A percentile compares a stretch with the other conserved stretches of the same genome.
Evolutionary conservation across 2,888 invertebrate species (phyloP).

Genomic region (Caenorhabditis zanzibari): DNA sequence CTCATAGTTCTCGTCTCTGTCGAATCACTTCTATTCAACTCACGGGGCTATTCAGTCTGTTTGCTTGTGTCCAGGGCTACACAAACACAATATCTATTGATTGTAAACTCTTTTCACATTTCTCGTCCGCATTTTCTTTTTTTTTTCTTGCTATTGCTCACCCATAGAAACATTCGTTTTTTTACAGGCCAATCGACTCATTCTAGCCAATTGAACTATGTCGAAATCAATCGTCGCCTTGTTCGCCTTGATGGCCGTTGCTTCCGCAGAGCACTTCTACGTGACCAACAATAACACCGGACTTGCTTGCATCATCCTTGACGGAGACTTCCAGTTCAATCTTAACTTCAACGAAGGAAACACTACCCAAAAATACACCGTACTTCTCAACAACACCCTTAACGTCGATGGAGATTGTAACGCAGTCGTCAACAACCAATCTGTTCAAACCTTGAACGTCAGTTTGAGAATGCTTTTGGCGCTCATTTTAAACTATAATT

Average conservation of each 20-base stretch:
- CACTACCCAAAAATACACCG: slow-evolving; percentile 65
- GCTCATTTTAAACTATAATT: no score
- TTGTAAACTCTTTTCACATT: slow-evolving; percentile 29
- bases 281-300: slow-evolving; percentile 58
- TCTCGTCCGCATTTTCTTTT: slow-evolving; percentile 43
- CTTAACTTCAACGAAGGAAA: slow-evolving; percentile 47
- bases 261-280: slow-evolving; percentile 60
- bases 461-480: slow-evolving; percentile 32
- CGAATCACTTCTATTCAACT: slow-evolving; percentile 32
- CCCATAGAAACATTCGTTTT: not conserved
- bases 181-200: slow-evolving; percentile 43
- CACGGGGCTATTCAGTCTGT: slow-evolving; percentile 27
- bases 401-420: slow-evolving; percentile 67
- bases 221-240: slow-evolving; percentile 42
- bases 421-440: slow-evolving; percentile 57
- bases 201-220: slow-evolving; percentile 45
- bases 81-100: slow-evolving; percentile 59
- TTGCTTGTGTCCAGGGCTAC: slow-evolving; percentile 55
- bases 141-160: slow-evolving; percentile 16
- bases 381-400: slow-evolving; percentile 57
- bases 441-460: slow-evolving; percentile 70
- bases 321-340: slow-evolving; percentile 69
- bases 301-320: slow-evolving; percentile 72
- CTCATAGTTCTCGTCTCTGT: slow-evolving; percentile 15
- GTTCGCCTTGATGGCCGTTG: slow-evolving; percentile 47